These are phyloP conservation scores for Octopus bimaculoides DNA, from an alignment of 1,140 invertebrate species.

Conservation along the genomic window DNA sequence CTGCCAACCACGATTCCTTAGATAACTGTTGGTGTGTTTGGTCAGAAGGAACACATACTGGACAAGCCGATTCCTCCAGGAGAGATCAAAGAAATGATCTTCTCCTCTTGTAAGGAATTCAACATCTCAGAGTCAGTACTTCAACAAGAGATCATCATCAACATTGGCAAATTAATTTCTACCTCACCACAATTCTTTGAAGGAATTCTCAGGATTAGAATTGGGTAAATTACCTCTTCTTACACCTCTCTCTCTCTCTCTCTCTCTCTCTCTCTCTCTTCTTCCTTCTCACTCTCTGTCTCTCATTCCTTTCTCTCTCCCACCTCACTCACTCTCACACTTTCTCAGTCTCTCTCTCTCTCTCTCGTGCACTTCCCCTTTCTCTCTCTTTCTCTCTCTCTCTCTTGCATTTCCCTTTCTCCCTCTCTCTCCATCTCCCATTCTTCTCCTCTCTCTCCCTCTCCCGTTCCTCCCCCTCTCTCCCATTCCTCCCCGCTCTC, in stretches of 20 bases:
- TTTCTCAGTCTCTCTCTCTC: too few species aligned
- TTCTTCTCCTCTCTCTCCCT: too few species aligned
- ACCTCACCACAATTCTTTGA: slow-evolving; percentile 90
- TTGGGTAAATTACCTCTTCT: slow-evolving; percentile 66
- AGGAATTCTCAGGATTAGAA: slow-evolving; percentile 92
- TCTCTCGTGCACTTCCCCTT: too few species aligned
- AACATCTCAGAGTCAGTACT: slow-evolving; percentile 92
- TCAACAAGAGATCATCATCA: slow-evolving; percentile 92
- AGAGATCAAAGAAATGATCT: slow-evolving; percentile 68
- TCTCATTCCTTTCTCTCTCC: too few species aligned
- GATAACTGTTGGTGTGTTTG: slow-evolving; percentile 92
- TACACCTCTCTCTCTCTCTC: background rate
- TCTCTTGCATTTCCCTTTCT: too few species aligned
- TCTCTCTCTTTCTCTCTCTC: too few species aligned
- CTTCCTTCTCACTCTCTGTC: too few species aligned
- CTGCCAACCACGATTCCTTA: slow-evolving; percentile 49
- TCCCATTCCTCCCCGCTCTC: too few species aligned
- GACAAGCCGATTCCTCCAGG: slow-evolving; percentile 94
- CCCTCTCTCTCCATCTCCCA: too few species aligned
- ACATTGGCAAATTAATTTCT: slow-evolving; percentile 89
- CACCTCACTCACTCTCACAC: slow-evolving; percentile 70
- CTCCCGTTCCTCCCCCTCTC: too few species aligned
- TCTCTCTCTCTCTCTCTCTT: slow-evolving; percentile 19
- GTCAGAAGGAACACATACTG: slow-evolving; percentile 90
- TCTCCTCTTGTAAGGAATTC: slow-evolving; percentile 66